Conservation (phyloP, 2,888 invertebrate species). For the Mycogona germanica region DNA sequence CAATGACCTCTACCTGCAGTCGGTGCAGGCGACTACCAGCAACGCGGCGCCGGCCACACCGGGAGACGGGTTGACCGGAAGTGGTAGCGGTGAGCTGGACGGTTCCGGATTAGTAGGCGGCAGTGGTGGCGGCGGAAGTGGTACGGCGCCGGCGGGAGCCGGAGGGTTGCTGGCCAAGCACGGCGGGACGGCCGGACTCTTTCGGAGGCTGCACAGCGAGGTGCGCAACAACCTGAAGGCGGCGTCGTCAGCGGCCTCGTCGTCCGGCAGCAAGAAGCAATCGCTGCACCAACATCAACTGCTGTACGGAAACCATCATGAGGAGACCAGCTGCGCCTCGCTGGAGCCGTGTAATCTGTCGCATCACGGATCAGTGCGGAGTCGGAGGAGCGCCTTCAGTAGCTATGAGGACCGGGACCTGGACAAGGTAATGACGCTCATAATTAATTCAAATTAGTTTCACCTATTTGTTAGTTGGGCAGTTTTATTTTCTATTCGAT, state of each 20-base stretch:
- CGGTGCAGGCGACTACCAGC: slow-evolving; percentile 1
- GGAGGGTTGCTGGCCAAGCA: background rate
- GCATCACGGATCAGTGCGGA: slow-evolving; percentile 15
- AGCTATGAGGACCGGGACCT: slow-evolving; percentile 5
- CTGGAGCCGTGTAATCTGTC: slow-evolving; percentile 6
- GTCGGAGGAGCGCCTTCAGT: slow-evolving; percentile 11
- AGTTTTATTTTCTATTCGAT: no score
- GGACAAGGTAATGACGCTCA: slow-evolving; percentile 13
- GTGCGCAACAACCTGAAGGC: slow-evolving; percentile 11
- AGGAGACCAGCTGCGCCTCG: slow-evolving; percentile 11
- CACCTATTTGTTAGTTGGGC: background rate
- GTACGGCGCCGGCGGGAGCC: background rate
- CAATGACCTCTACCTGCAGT: slow-evolving; percentile 7
- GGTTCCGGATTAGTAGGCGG: background rate
- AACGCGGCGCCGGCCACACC: background rate
- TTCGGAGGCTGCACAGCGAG: slow-evolving; percentile 12
- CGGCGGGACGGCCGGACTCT: slow-evolving; percentile 4
- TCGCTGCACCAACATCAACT: slow-evolving; percentile 4
- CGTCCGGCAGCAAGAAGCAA: slow-evolving; percentile 3
- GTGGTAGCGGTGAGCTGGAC: background rate
- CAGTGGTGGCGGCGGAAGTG: background rate
- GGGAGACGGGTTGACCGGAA: background rate
- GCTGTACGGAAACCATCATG: no score
- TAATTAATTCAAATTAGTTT: background rate
- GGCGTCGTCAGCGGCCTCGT: background rate